A percentile compares a stretch with the other conserved stretches of the same genome.
These are phyloP conservation scores for Steatornis caripensis DNA, from an alignment of 2,113 vertebrate species.

Conservation along the genomic window DNA sequence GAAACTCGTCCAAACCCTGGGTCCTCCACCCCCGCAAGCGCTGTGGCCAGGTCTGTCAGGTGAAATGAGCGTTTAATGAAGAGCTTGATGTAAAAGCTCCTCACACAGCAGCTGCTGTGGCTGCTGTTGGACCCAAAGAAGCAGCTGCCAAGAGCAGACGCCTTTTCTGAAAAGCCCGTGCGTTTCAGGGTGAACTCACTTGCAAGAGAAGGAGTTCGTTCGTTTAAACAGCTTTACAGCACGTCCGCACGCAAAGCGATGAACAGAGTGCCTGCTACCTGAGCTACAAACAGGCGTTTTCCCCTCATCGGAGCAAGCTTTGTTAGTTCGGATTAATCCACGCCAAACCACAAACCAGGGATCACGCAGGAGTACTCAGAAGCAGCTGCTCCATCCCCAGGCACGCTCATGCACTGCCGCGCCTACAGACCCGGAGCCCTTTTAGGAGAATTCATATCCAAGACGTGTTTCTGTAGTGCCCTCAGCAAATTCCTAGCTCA, in stretches of 20 bases:
- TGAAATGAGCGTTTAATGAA: background rate
- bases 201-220: background rate
- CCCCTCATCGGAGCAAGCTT: background rate
- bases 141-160: background rate
- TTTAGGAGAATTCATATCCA: background rate
- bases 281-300: background rate
- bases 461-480: background rate
- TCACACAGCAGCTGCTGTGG: rapidly evolving
- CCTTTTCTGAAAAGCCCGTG: background rate
- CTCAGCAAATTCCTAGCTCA: background rate
- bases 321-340: background rate
- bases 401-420: background rate
- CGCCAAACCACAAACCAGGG: background rate
- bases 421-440: rapidly evolving
- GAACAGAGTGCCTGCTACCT: background rate
- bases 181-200: background rate
- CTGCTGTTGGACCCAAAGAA: background rate
- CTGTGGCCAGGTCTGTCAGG: rapidly evolving
- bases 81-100: background rate
- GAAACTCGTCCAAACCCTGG: background rate
- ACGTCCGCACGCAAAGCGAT: rapidly evolving
- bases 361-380: background rate
- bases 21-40: background rate
- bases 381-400: background rate
- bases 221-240: background rate